A percentile compares a stretch with the other conserved stretches of the same genome.
Conservation (phyloP, 2,113 vertebrate genomes). For the Trichomycterus rosablanca region DNA sequence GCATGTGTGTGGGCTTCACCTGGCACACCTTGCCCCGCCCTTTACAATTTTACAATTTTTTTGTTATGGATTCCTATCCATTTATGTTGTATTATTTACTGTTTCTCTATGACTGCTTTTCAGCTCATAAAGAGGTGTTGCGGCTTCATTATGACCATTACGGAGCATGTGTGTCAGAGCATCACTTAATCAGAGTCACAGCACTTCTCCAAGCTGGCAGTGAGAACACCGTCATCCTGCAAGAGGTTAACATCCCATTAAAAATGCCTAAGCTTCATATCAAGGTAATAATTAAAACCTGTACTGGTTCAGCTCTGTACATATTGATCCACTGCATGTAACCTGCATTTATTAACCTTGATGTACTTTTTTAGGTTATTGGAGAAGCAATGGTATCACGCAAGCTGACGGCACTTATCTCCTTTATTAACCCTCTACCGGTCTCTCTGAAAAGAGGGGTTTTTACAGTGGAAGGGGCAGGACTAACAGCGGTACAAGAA, state of each 20-base stretch:
- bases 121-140: constrained; percentile 66
- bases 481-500: constrained; percentile 57
- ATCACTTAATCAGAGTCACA: constrained; percentile 64
- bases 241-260: constrained; percentile 60
- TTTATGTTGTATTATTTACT: no score
- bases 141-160: constrained; percentile 66
- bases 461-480: constrained; percentile 70
- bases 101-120: background rate
- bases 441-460: constrained; percentile 59
- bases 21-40: no score
- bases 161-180: constrained; percentile 56
- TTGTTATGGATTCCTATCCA: no score
- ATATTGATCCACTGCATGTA: background rate
- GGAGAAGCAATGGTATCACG: constrained; percentile 50
- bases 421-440: constrained; percentile 70
- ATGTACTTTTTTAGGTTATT: constrained; percentile 50
- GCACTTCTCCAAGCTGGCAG: constrained; percentile 50
- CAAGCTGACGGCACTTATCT: constrained; percentile 51
- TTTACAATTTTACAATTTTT: no score
- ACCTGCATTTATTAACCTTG: background rate
- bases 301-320: background rate
- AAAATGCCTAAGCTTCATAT: constrained; percentile 58
- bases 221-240: constrained; percentile 48
- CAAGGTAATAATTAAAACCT: constrained; percentile 49
- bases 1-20: no score